Percentiles rank a stretch among this genome's conserved stretches.
phyloP scores from a whole-genome alignment of 2,797 vertebrate genomes.

The Rhabdophis nuchalis region DNA sequence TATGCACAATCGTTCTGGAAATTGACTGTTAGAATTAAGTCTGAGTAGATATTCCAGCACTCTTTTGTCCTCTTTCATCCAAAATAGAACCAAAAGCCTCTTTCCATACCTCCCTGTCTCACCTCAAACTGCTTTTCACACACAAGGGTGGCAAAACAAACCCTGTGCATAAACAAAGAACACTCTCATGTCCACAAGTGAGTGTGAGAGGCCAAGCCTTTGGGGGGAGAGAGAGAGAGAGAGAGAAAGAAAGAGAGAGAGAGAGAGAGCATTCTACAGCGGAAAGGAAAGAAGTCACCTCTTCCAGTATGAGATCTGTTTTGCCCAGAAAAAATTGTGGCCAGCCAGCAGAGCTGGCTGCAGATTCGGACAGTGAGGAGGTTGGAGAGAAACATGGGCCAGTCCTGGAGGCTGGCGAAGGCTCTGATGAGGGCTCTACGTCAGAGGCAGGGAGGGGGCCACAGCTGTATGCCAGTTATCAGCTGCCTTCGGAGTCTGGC shows the following conservation, averaged over 20 bases:
- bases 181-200: slow-evolving; percentile 26
- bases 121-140: slow-evolving; percentile 23
- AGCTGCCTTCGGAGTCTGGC: too few relatives aligned
- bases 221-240: not conserved
- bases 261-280: not conserved
- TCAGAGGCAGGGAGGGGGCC: too few relatives aligned
- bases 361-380: too few relatives aligned
- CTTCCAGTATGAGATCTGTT: not conserved
- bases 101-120: not conserved
- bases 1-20: not conserved
- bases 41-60: too few relatives aligned
- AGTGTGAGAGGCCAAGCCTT: not conserved
- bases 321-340: not conserved
- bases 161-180: slow-evolving; percentile 31
- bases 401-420: too few relatives aligned
- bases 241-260: too few relatives aligned
- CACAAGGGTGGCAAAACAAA: slow-evolving; percentile 33
- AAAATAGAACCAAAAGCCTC: not conserved
- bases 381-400: too few relatives aligned
- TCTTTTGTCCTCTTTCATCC: not conserved
- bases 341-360: too few relatives aligned
- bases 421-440: too few relatives aligned
- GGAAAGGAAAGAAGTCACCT: not conserved
- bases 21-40: not conserved
- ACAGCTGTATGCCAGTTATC: too few relatives aligned